These are phyloP conservation scores for Danio choprae DNA, from an alignment of 2,797 vertebrate genomes.

Conservation along the genomic window DNA sequence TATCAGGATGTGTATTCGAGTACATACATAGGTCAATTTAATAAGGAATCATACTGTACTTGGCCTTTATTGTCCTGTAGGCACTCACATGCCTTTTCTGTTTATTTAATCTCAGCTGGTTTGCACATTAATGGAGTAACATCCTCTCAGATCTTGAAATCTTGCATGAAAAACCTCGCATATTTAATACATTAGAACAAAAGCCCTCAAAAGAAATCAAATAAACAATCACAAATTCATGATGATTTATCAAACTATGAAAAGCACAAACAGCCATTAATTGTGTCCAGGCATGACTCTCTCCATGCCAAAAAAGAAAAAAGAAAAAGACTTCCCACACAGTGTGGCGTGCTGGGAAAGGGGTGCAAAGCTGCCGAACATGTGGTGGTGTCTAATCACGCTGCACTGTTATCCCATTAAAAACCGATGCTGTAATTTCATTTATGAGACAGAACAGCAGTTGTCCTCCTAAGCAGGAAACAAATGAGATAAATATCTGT, in stretches of 20 bases:
- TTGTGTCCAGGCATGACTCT: neutral
- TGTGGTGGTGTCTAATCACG: constrained; percentile 54
- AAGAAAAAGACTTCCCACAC: neutral
- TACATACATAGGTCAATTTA: too few species aligned
- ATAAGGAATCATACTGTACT: too few species aligned
- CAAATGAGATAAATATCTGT: constrained; percentile 60
- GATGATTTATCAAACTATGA: neutral
- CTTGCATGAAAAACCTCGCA: neutral
- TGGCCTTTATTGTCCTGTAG: constrained; percentile 56
- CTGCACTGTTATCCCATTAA: constrained; percentile 57
- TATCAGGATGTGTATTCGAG: too few species aligned
- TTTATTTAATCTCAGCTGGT: constrained; percentile 61
- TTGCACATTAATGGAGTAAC: constrained; percentile 46
- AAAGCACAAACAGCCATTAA: constrained; percentile 21
- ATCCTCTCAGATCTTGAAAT: constrained; percentile 1
- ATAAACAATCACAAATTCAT: neutral
- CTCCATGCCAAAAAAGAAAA: neutral
- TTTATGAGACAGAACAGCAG: constrained; percentile 58
- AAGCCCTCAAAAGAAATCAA: constrained; percentile 3
- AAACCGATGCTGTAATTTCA: constrained; percentile 57
- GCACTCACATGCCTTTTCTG: constrained; percentile 56
- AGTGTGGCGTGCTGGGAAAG: constrained; percentile 40
- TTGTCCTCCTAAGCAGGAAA: constrained; percentile 58
- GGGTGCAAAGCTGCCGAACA: constrained; percentile 40
- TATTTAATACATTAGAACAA: constrained; percentile 10